Evolutionary conservation across 2,888 invertebrate genomes (phyloP).

Genomic region (Pyrgus malvae): DNA sequence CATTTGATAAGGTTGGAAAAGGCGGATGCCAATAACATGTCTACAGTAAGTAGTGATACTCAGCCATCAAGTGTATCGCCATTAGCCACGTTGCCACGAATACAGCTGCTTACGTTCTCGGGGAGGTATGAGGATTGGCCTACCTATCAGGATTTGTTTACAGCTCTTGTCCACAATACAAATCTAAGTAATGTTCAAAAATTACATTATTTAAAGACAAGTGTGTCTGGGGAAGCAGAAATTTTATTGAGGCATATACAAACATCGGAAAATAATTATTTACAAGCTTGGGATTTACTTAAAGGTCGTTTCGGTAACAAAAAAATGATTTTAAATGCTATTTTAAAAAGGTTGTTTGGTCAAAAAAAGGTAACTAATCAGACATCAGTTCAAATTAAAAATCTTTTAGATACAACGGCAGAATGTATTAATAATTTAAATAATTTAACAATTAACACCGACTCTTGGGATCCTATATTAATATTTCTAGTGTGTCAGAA

Average conservation of each 20-base stretch:
- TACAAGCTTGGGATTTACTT: constrained; percentile 25
- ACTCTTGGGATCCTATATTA: constrained; percentile 31
- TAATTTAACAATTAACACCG: constrained; percentile 29
- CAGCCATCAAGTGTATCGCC: not conserved
- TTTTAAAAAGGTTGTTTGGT: constrained; percentile 18
- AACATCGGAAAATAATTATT: constrained; percentile 29
- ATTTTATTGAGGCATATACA: constrained; percentile 27
- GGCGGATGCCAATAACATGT: not conserved
- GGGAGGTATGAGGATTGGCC: constrained; percentile 28
- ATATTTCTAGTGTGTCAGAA: constrained; percentile 30
- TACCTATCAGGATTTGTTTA: constrained; percentile 31
- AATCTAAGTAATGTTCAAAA: constrained; percentile 31
- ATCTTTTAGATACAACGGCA: constrained; percentile 24
- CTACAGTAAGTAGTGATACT: constrained; percentile 9
- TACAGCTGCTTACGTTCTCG: constrained; percentile 24
- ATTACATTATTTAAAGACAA: constrained; percentile 32
- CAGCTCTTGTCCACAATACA: constrained; percentile 29
- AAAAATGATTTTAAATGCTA: constrained; percentile 13
- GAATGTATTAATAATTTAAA: constrained; percentile 27
- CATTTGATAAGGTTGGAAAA: not conserved
- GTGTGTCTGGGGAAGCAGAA: constrained; percentile 32
- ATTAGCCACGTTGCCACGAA: constrained; percentile 17
- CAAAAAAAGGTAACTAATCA: constrained; percentile 1
- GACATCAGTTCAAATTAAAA: not conserved
- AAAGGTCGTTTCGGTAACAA: constrained; percentile 23